These are phyloP conservation scores for Scyliorhinus canicula DNA, from an alignment of 2,797 vertebrate species.

Conservation along the genomic window DNA sequence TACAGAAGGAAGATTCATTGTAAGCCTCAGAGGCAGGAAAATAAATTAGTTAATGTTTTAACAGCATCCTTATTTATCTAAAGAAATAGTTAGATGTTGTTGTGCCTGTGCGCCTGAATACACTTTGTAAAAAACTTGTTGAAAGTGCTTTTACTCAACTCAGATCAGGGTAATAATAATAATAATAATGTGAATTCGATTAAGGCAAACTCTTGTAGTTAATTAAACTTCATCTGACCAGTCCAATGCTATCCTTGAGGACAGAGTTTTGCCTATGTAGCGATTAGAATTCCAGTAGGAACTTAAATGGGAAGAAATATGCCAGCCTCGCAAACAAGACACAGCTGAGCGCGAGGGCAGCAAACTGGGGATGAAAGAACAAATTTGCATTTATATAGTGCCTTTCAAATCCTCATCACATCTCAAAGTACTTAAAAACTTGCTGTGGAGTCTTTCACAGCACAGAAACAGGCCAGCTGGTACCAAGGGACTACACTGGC, in stretches of 20 bases:
- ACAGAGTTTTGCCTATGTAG: neutral
- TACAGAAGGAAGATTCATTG: neutral
- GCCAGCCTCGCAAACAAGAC: neutral
- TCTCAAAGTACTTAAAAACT: neutral
- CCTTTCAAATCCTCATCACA: too few species aligned
- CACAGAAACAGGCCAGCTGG: neutral
- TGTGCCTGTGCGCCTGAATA: neutral
- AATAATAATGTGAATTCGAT: neutral
- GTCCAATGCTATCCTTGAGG: neutral
- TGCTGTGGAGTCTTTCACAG: too few species aligned
- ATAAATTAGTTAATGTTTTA: neutral
- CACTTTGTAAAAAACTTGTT: neutral
- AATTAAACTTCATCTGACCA: neutral
- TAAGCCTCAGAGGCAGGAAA: neutral
- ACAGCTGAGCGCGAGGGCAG: neutral
- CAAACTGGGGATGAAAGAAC: neutral
- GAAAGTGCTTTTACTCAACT: neutral
- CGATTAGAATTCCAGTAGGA: neutral
- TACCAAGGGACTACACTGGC: too few species aligned
- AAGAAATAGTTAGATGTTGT: neutral
- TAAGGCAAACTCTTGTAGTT: neutral
- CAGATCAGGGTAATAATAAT: neutral
- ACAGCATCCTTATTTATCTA: neutral
- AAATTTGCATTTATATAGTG: too few species aligned
- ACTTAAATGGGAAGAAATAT: neutral